These are phyloP conservation scores for Megalurothrips usitatus DNA, from an alignment of 2,888 invertebrate genomes.

Conservation along the genomic window DNA sequence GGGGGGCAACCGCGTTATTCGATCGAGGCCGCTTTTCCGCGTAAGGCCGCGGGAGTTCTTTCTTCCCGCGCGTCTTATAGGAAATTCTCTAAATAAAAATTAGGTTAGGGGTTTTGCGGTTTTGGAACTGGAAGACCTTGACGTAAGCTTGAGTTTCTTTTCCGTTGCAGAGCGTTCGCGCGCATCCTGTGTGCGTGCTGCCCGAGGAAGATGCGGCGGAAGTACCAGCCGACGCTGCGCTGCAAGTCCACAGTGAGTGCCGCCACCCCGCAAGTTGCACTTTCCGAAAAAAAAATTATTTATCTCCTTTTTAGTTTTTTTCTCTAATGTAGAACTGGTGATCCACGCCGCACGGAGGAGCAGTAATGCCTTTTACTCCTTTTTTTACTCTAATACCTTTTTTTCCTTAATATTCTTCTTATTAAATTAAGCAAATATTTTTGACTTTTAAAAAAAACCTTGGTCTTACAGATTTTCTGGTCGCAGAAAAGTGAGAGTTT, in stretches of 20 bases:
- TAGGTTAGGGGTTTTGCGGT: background rate
- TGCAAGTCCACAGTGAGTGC: slow-evolving; percentile 61
- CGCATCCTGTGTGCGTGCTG: slow-evolving; percentile 87
- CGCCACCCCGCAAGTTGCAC: too few species aligned
- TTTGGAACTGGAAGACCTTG: too few species aligned
- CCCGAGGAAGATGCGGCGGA: slow-evolving; percentile 71
- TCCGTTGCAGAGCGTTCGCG: slow-evolving; percentile 78
- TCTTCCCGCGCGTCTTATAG: background rate
- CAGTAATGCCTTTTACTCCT: too few species aligned
- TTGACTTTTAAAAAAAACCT: too few species aligned
- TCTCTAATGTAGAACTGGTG: background rate
- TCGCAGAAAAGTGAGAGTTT: background rate
- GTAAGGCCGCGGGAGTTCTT: too few species aligned
- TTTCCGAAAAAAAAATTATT: background rate
- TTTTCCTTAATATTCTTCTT: background rate
- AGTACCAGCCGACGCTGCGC: slow-evolving; percentile 78
- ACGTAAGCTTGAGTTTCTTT: too few species aligned
- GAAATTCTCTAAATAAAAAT: background rate
- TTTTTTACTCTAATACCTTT: background rate
- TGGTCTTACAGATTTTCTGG: too few species aligned
- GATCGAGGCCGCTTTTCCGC: too few species aligned
- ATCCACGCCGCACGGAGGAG: background rate
- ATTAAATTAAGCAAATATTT: too few species aligned
- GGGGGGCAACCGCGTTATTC: too few species aligned
- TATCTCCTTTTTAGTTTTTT: background rate